A percentile compares a stretch with the other conserved stretches of the same genome.
phyloP scores from a whole-genome alignment of 2,113 vertebrate genomes.

The Oryctolagus cuniculus region mOryCun1.1 NC_091436.1:54388501-54389000 shows the following conservation, averaged over 20 bases:
- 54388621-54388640: conserved; percentile 10
- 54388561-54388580: conserved; percentile 99
- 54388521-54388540: conserved; percentile 15
- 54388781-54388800: no score
- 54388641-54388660: conserved; percentile 34
- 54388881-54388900: no score
- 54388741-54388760: conserved; percentile 99
- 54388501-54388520: background rate
- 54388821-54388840: no score
- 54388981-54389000: no score
- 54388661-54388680: background rate
- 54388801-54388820: no score
- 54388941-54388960: no score
- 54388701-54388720: background rate
- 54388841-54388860: no score
- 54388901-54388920: no score
- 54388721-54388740: conserved; percentile 91
- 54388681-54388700: conserved; percentile 25
- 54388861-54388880: no score
- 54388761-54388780: no score
- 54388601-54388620: conserved; percentile 22
- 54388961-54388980: no score
- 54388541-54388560: conserved; percentile 85
- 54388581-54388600: conserved; percentile 56
- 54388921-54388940: no score